These are phyloP conservation scores for Drosophila nigromelanica DNA, from an alignment of 1,140 invertebrate genomes.

Conservation along the genomic window DNA sequence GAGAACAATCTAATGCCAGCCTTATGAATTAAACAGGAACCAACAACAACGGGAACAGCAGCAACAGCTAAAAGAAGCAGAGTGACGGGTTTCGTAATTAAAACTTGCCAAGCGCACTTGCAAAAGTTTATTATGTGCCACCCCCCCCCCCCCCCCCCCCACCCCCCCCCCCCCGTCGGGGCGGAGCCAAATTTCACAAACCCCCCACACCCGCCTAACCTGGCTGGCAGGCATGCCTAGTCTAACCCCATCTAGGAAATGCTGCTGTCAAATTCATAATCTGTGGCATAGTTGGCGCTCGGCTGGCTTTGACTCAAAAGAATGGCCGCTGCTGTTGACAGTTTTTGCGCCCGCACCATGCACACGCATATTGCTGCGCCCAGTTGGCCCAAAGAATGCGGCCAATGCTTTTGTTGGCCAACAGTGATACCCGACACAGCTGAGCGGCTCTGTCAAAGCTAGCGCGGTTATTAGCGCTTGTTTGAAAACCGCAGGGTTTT, in stretches of 20 bases:
- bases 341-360: slow-evolving; percentile 38
- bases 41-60: slow-evolving; percentile 1
- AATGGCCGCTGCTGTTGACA: slow-evolving; percentile 52
- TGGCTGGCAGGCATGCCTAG: too few relatives aligned
- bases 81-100: slow-evolving; percentile 67
- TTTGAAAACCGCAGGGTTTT: slow-evolving; percentile 56
- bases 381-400: slow-evolving; percentile 19
- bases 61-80: slow-evolving; percentile 16
- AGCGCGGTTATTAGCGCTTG: slow-evolving; percentile 69
- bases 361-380: slow-evolving; percentile 17
- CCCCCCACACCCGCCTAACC: not conserved
- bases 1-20: slow-evolving; percentile 46
- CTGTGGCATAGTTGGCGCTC: slow-evolving; percentile 51
- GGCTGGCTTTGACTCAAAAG: slow-evolving; percentile 57
- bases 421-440: slow-evolving; percentile 6
- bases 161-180: not conserved
- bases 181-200: too few relatives aligned
- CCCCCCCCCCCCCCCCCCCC: not conserved
- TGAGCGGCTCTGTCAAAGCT: slow-evolving; percentile 49
- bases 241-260: slow-evolving; percentile 24
- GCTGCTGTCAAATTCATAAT: slow-evolving; percentile 80
- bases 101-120: slow-evolving; percentile 66
- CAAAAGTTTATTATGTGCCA: slow-evolving; percentile 67
- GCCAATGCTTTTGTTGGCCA: slow-evolving; percentile 18
- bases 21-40: slow-evolving; percentile 69